Evolutionary conservation across 2,113 vertebrate species (phyloP).

Genomic region (Callocephalon fimbriatum): DNA sequence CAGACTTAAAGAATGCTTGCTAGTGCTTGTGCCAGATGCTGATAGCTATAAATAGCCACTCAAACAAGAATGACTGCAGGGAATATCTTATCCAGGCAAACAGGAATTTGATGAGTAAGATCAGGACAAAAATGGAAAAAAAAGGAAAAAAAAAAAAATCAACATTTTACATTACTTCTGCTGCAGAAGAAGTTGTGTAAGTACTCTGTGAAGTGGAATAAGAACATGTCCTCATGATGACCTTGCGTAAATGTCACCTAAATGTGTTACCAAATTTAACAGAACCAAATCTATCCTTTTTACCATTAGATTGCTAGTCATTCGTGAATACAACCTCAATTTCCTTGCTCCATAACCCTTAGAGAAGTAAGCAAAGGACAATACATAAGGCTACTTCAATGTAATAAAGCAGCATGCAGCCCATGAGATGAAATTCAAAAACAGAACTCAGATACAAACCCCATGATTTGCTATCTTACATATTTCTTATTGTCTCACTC

Average conservation of each 20-base stretch:
- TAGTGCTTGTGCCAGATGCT: not conserved
- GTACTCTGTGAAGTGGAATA: not conserved
- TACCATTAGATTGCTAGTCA: not conserved
- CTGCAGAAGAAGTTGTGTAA: not conserved
- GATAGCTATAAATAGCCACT: constrained; percentile 40
- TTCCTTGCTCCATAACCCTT: not conserved
- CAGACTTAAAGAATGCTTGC: constrained; percentile 20
- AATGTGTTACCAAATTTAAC: constrained; percentile 7
- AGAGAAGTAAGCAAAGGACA: constrained; percentile 10
- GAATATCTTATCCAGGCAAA: not conserved
- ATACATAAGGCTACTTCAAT: not conserved
- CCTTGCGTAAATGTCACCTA: constrained; percentile 7
- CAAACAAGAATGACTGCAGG: not conserved
- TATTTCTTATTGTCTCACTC: not conserved
- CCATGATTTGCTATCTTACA: not conserved
- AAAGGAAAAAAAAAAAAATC: not conserved
- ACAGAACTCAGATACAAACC: not conserved
- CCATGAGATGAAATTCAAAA: not conserved
- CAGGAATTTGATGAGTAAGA: not conserved
- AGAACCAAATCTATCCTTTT: constrained; percentile 8
- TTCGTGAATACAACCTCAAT: not conserved
- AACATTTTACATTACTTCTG: not conserved
- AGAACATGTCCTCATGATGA: not conserved
- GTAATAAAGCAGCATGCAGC: not conserved
- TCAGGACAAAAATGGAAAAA: not conserved